Evolutionary conservation across 2,113 vertebrate genomes (phyloP).

Genomic region (Anarhynchus alexandrinus): DNA sequence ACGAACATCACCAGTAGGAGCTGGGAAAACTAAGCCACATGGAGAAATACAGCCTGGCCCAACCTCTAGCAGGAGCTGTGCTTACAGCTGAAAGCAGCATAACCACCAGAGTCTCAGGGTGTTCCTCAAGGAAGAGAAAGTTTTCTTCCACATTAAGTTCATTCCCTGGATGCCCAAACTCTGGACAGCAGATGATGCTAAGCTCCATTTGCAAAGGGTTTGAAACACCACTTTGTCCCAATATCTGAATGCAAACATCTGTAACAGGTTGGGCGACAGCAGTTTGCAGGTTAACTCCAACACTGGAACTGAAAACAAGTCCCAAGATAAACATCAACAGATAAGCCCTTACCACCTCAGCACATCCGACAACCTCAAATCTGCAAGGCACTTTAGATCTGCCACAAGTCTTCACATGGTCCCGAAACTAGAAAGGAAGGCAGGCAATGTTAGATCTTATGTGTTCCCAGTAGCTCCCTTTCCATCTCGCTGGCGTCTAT

Average conservation of each 20-base stretch:
- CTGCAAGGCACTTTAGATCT: constrained; percentile 82
- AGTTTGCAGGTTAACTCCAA: neutral
- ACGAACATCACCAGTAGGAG: neutral
- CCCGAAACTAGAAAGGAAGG: constrained; percentile 77
- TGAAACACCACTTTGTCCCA: neutral
- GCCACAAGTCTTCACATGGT: constrained; percentile 80
- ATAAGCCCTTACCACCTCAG: constrained; percentile 68
- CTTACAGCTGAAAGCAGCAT: neutral
- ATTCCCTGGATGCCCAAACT: neutral
- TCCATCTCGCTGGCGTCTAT: neutral
- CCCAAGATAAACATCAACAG: neutral
- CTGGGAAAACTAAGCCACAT: neutral
- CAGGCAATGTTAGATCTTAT: neutral
- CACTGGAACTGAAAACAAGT: neutral
- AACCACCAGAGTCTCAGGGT: neutral
- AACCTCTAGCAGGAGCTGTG: neutral
- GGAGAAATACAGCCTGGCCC: neutral
- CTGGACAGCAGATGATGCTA: neutral
- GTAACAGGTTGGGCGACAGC: neutral
- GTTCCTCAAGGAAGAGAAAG: neutral
- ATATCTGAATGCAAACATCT: neutral
- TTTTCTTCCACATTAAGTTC: neutral
- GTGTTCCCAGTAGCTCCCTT: neutral
- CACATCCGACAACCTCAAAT: constrained; percentile 83
- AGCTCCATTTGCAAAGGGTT: neutral